Base-by-base conservation (phyloP, 1,140 invertebrate genomes). In the Heliconius congener region DNA sequence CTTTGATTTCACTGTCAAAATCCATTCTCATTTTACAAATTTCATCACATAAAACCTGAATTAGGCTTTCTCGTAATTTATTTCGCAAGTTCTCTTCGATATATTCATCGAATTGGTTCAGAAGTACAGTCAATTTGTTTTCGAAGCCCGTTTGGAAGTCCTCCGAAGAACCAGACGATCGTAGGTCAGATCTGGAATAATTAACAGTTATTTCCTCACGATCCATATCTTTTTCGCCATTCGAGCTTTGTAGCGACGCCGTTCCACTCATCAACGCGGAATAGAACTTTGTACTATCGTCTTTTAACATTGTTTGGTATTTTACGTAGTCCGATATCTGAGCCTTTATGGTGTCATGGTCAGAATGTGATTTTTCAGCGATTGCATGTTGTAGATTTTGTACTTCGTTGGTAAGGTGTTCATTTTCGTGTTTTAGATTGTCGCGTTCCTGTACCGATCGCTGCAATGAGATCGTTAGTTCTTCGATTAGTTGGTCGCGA, bases 331-430 rank as follows among this genome's bases (percentile, higher is more conserved):
- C 92, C 6, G 94, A 90, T 77, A 95, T 66, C 87, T 92, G 88
- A 74, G 85, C 84, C 90, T 90, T 91, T 71, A 92, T 93, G 3
- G 90, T 95, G 9, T 96, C 95, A 42, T 91, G 93, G 1, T 95
- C 91, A 0, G 90, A 90, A 1, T 84, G 87, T 0, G 96, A 89
- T 1, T 94, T 95, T 74, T 96, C 95, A 30, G 93, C 95, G 0
- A 96, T 88, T 71, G 95, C 91, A 78, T 96, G 94, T 42, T 96
- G 96, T 23, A 97, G 84, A 19, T 95, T 91, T 1, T 95, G 93
- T 23, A 97, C 95, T 86, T 97, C 96, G 1, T 94, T 93, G 72
- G 95, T 95, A 2, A 97, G 95, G 70, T 95, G 91, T 2, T 96
- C 94, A 42, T 96, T 95, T 70, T 97, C 96, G 50, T 87, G 84